These are phyloP conservation scores for Sinelater perroti DNA, from an alignment of 2,888 invertebrate species.

Conservation along the genomic window DNA sequence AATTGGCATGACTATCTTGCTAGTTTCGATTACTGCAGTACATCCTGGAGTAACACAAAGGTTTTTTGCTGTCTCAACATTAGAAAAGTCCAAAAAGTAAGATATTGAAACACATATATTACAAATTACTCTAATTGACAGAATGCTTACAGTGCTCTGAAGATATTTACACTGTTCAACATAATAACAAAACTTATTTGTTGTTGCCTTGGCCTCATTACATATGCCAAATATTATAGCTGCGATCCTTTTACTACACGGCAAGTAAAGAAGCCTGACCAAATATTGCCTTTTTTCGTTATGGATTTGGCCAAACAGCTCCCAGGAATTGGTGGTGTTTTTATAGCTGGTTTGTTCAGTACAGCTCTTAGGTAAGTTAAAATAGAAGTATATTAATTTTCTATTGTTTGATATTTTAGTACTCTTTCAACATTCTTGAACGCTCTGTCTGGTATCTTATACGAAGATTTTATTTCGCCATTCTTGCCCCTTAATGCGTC, in stretches of 20 bases:
- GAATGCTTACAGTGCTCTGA: conserved; percentile 26
- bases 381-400: not conserved
- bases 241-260: conserved; percentile 71
- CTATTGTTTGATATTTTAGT: conserved; percentile 52
- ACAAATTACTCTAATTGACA: no score
- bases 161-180: conserved; percentile 12
- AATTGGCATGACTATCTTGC: conserved; percentile 65
- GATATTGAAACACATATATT: no score
- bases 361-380: conserved; percentile 68
- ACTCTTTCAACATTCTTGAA: conserved; percentile 71
- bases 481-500: conserved; percentile 63
- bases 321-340: conserved; percentile 76
- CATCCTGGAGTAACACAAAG: conserved; percentile 69
- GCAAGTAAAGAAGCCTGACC: conserved; percentile 65
- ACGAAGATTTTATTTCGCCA: conserved; percentile 70
- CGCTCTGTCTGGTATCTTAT: conserved; percentile 70
- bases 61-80: conserved; percentile 66
- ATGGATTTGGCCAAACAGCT: conserved; percentile 70
- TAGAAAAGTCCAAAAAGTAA: conserved; percentile 63
- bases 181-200: conserved; percentile 48
- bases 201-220: conserved; percentile 55
- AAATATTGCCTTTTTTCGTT: conserved; percentile 71
- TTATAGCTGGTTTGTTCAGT: conserved; percentile 76
- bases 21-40: conserved; percentile 65
- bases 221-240: conserved; percentile 70